phyloP scores from a whole-genome alignment of 2,888 invertebrate species.

The Polydrusus tereticollis region DNA sequence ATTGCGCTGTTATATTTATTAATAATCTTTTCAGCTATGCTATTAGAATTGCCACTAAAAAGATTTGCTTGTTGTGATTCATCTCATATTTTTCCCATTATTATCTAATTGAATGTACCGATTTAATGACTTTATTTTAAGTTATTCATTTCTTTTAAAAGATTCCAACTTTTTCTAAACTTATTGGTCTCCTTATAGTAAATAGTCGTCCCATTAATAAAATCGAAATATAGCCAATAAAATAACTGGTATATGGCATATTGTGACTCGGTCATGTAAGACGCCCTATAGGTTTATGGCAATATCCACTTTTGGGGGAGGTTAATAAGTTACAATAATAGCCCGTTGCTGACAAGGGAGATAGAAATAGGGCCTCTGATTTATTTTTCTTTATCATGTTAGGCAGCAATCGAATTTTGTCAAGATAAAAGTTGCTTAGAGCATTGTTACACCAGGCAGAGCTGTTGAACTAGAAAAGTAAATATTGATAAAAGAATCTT shows the following conservation, averaged over 20 bases:
- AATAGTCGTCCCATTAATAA: background rate
- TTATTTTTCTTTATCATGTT: constrained; percentile 51
- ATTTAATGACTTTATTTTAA: no score
- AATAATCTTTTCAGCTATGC: no score
- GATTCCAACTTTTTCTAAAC: no score
- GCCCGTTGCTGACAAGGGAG: constrained; percentile 43
- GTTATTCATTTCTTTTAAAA: no score
- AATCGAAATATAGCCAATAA: constrained; percentile 15
- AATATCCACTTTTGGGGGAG: constrained; percentile 47
- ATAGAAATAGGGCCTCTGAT: constrained; percentile 45
- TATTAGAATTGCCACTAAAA: no score
- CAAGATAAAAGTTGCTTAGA: constrained; percentile 44
- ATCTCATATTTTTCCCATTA: no score
- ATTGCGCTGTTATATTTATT: no score
- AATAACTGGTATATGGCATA: constrained; percentile 45
- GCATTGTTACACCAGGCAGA: constrained; percentile 17
- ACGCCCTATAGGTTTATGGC: constrained; percentile 48
- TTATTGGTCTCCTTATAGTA: no score
- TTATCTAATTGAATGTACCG: no score
- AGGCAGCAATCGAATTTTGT: constrained; percentile 46
- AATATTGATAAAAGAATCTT: constrained; percentile 37
- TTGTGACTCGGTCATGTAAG: constrained; percentile 47
- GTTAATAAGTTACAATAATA: constrained; percentile 51
- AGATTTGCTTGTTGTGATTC: no score
- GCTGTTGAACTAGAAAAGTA: constrained; percentile 46